A percentile compares a stretch with the other conserved stretches of the same genome.
These are phyloP conservation scores for Talpa occidentalis DNA, from an alignment of 2,113 vertebrate species.

Conservation along the genomic window DNA sequence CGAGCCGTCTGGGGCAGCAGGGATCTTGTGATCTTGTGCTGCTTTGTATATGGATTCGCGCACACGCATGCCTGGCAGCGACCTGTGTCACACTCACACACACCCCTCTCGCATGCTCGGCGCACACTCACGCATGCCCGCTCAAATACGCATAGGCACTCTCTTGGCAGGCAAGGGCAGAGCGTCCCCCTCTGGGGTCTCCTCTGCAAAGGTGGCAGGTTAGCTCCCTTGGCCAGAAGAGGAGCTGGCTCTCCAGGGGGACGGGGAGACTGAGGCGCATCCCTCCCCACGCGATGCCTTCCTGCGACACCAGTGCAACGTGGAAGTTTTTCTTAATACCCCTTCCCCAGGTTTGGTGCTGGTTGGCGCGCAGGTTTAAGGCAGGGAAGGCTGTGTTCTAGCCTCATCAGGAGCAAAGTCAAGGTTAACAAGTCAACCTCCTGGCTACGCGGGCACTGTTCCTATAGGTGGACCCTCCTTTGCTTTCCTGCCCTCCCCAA, in stretches of 20 bases:
- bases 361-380: not conserved
- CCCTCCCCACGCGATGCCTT: not conserved
- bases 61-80: constrained; percentile 1
- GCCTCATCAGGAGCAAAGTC: constrained; percentile 81
- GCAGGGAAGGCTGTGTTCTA: not conserved
- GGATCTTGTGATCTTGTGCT: constrained; percentile 36
- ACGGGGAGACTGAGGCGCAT: not conserved
- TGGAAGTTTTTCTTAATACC: constrained; percentile 30
- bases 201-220: constrained; percentile 54
- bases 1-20: not conserved
- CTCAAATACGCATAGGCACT: not conserved
- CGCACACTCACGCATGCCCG: not conserved
- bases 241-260: not conserved
- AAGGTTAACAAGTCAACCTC: constrained; percentile 84
- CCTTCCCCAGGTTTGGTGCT: not conserved
- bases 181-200: constrained; percentile 10
- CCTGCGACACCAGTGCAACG: not conserved
- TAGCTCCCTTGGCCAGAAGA: constrained; percentile 18
- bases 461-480: constrained; percentile 50
- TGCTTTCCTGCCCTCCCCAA: constrained; percentile 52
- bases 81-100: constrained; percentile 62
- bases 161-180: constrained; percentile 44
- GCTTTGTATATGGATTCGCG: constrained; percentile 47
- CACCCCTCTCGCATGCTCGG: not conserved
- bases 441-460: constrained; percentile 52